Evolutionary conservation across 2,888 invertebrate genomes (phyloP), one percentile per base, ranked within the genome.

Genomic region (Hipparchia sbordonii): DNA sequence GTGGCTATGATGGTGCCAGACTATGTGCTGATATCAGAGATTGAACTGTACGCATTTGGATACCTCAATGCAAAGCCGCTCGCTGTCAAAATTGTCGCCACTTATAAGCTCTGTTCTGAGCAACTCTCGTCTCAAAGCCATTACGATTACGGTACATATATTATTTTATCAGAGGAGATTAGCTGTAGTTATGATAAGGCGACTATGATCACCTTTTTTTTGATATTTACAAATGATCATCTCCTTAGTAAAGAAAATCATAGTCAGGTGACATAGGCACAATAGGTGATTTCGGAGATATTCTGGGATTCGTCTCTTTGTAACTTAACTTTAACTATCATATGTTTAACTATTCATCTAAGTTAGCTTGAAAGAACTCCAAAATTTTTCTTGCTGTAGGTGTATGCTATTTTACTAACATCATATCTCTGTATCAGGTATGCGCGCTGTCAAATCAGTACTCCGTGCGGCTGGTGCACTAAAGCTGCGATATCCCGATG

Each of bases 1-100:
- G 98, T 99, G 56, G 98, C 98, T 10, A 99, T 99, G 98, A 98
- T 98, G 98, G 98, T 98, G 23, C 99, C 99, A 0, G 98, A 99
- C 89, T 98, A 98, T 85, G 98, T 98, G 33, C 90, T 99, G 66
- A 99, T 99, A 82, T 97, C 98, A 0, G 98, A 99, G 93, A 98
- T 98, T 75, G 98, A 98, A 70, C 90, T 99, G 60, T 99, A 98
- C 84, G 98, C 99, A 0, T 98, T 96, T 85, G 99, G 99, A 2
- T 99, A 98, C 86, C 94, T 98, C 71, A 96, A 96, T 81, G 98
- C 98, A 0, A 96, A 98, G 79, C 97, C 97, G 0, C 88, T 99
- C 56, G 97, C 98, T 0, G 96, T 98, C 33, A 99, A 99, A 93
- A 98, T 99, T 81, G 98, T 98, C 2, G 98, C 98, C 39, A 98